Base-by-base conservation (phyloP, 2,113 vertebrate genomes). In the Nyctereutes procyonoides region DNA sequence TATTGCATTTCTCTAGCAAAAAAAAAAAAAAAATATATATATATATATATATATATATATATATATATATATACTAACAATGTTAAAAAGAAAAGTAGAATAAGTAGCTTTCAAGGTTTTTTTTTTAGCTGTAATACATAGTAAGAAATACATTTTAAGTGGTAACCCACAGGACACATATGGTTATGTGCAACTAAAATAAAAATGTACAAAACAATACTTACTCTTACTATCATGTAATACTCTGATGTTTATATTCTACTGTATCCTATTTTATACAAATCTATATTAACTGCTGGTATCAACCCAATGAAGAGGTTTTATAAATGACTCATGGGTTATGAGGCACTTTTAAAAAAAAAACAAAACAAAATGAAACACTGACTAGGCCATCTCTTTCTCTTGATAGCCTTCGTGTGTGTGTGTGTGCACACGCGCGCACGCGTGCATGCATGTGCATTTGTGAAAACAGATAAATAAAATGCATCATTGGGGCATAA, bases 151-250 rank as follows among this genome's bases (percentile, higher is more conserved):
- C 8, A 91, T 74, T 94, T 62, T 71, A 88, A 82, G 83, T 91
- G 22, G 43, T 51, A 82, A 88, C 43, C 30, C 2, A 56, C 9
- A 30, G 48, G 20, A 32, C n/a, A 90, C 67, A 51, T 65, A 88
- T 63, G 14, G n/a, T 48, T 77, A 51, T 83, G 5, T 51, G 53
- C 22, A 94, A 71, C 51, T 83, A 71, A 62, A 94, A 63, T 91
- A 35, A 94, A 93, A 88, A 82, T 83, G 77, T 71, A 88, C 14
- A 92, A 82, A 94, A 87, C 20, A 87, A 62, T 84, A 63, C 20
- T 32, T 90, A 90, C 65, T 30, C 15, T 93, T 90, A 48, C 24
- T 79, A 35, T 62, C 53, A 63, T 56, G 24, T 51, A 88, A 84
- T 3, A 48, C 32, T 69, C 32, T 73, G 26, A 90, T 43, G 53